Evolutionary conservation across 2,888 invertebrate genomes (phyloP), one percentile per base, ranked within the genome.

Genomic region (Laspeyria flexula): DNA sequence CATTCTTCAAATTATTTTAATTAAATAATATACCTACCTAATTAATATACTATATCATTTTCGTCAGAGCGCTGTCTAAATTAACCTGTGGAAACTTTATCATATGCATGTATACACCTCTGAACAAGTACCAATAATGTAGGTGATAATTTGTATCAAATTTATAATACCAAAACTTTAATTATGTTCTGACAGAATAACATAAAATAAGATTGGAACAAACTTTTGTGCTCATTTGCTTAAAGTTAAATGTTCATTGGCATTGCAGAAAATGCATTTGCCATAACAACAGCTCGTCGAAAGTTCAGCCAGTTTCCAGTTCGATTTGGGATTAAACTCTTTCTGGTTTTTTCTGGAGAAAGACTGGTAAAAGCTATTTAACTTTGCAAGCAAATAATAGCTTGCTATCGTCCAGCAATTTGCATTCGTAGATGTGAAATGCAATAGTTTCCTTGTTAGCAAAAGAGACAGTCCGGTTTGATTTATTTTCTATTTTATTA

Each of bases 331-430:
- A 81, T 81, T 78, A 83, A 79, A 78, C 74, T 79, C 77, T 74
- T 79, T 51, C 71, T 62, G 71, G 67, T n/a, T 70, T 84, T 85
- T 83, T 81, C 74, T 77, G 71, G 65, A 65, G 70, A 64, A 75
- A 70, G 72, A 73, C 65, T 58, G 52, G 75, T 69, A 77, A 85
- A 85, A 85, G 81, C 86, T 81, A 85, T 87, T 86, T 81, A 86
- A 87, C 86, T 86, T 86, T 75, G 66, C 75, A 69, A 71, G 79
- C 80, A 80, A 86, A 85, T 85, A 81, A 80, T 82, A 77, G 71
- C 70, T 65, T 51, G 63, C 71, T 72, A 81, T 82, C 75, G 74
- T 66, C 73, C 55, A 71, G 66, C 70, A 76, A 85, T 86, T 86
- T 81, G 82, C 79, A 83, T 84, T 64, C 64, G 48, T 54, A 63